Percentiles rank a stretch among this genome's conserved stretches.
Conservation (phyloP, 2,113 vertebrate species). For the Falco punctatus region DNA sequence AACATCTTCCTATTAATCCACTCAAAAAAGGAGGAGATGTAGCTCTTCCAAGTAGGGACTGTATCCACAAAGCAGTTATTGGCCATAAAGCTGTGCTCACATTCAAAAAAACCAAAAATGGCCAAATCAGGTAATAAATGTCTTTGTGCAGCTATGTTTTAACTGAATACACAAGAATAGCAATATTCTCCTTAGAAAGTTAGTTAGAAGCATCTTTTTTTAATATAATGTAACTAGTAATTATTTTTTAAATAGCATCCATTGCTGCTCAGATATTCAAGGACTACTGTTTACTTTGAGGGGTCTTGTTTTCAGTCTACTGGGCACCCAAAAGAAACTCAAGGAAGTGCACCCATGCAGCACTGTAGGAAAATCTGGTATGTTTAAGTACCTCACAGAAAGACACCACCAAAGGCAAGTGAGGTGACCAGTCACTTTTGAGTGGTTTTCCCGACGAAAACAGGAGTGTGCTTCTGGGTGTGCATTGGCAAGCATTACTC, state of each 20-base stretch:
- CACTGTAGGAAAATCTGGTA: not conserved
- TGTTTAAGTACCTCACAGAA: not conserved
- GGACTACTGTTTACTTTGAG: not conserved
- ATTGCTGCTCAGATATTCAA: not conserved
- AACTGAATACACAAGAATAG: not conserved
- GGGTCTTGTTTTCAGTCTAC: not conserved
- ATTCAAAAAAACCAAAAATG: not conserved
- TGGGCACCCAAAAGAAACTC: not conserved
- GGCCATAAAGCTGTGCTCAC: not conserved
- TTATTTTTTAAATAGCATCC: not conserved
- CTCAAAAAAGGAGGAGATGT: not conserved
- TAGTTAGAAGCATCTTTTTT: not conserved
- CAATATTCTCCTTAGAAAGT: not conserved
- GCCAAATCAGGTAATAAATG: not conserved
- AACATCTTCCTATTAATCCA: not conserved
- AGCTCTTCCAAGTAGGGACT: not conserved
- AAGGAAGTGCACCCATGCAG: not conserved
- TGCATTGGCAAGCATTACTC: fast-evolving
- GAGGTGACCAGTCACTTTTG: not conserved
- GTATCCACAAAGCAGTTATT: not conserved
- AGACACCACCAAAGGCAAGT: not conserved
- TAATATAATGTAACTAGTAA: not conserved
- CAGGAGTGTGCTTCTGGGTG: not conserved
- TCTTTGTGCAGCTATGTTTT: not conserved
- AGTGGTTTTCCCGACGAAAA: not conserved